phyloP scores from a whole-genome alignment of 2,888 invertebrate species.

The Mantis religiosa region DNA sequence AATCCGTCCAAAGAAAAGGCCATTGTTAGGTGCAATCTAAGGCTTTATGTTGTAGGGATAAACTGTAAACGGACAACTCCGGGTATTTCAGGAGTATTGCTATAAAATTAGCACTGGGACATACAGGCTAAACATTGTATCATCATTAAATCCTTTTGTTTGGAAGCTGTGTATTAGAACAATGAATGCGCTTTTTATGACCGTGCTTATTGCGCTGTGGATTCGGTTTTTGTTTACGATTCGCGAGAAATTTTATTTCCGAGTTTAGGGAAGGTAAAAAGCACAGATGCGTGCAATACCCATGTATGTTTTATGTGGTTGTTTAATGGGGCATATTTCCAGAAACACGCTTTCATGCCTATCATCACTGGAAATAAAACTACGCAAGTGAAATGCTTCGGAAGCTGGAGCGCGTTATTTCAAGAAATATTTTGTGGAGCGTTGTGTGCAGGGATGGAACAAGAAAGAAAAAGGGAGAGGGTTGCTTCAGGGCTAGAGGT shows the following conservation, averaged over 20 bases:
- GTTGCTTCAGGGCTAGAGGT: neutral
- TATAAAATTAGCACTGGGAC: neutral
- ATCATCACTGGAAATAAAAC: neutral
- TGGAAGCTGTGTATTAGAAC: neutral
- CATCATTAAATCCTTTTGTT: neutral
- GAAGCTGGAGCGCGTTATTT: neutral
- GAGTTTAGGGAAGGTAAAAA: neutral
- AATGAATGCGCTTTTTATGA: neutral
- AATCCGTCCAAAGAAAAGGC: too few relatives aligned
- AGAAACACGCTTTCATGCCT: neutral
- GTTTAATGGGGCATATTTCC: neutral
- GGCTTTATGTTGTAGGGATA: too few relatives aligned
- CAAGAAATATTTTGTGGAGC: neutral
- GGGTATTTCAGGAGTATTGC: too few relatives aligned
- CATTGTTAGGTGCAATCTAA: too few relatives aligned
- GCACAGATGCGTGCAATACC: neutral
- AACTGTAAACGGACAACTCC: too few relatives aligned
- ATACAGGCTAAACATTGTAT: neutral
- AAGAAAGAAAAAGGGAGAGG: neutral
- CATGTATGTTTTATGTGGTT: neutral
- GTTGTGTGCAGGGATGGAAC: too few relatives aligned
- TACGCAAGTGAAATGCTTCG: neutral
- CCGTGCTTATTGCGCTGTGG: neutral
- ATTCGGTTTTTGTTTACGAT: neutral
- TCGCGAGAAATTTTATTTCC: neutral